Evolutionary conservation across 2,113 vertebrate species (phyloP).

Genomic region (Siphamia tubifer): DNA sequence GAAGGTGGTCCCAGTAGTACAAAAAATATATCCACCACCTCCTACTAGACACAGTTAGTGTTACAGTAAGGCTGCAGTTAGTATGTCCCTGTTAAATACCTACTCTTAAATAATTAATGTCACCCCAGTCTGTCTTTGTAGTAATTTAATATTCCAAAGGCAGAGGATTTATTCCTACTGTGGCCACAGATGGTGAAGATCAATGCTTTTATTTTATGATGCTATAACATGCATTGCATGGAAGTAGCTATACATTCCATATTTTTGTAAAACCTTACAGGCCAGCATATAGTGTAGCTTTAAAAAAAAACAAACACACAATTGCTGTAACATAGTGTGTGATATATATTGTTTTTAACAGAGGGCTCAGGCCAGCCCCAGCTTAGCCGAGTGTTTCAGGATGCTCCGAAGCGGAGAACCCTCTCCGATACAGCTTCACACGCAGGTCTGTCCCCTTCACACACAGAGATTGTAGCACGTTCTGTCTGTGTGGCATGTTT

Average conservation of each 20-base stretch:
- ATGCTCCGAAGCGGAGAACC: constrained; percentile 97
- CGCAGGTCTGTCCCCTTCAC: constrained; percentile 93
- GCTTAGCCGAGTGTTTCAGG: constrained; percentile 98
- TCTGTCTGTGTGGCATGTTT: constrained; percentile 79
- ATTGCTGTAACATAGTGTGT: constrained; percentile 76
- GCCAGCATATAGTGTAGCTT: constrained; percentile 48
- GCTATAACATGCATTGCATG: constrained; percentile 41
- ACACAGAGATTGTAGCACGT: constrained; percentile 74
- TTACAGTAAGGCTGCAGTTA: constrained; percentile 8
- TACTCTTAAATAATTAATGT: constrained; percentile 16
- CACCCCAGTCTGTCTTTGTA: neutral
- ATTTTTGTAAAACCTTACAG: constrained; percentile 39
- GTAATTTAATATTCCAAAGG: constrained; percentile 16
- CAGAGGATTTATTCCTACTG: constrained; percentile 19
- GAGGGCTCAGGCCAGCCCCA: constrained; percentile 98
- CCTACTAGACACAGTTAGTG: neutral
- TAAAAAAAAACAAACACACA: constrained; percentile 50
- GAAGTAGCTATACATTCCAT: constrained; percentile 36
- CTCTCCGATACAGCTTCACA: constrained; percentile 93
- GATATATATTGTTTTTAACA: constrained; percentile 89
- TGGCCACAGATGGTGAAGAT: constrained; percentile 50
- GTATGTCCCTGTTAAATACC: constrained; percentile 10
- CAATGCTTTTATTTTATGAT: constrained; percentile 53
- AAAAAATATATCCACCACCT: constrained; percentile 33
- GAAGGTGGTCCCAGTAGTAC: constrained; percentile 57